phyloP scores from a whole-genome alignment of 2,888 invertebrate species.

The Acleris holmiana region DNA sequence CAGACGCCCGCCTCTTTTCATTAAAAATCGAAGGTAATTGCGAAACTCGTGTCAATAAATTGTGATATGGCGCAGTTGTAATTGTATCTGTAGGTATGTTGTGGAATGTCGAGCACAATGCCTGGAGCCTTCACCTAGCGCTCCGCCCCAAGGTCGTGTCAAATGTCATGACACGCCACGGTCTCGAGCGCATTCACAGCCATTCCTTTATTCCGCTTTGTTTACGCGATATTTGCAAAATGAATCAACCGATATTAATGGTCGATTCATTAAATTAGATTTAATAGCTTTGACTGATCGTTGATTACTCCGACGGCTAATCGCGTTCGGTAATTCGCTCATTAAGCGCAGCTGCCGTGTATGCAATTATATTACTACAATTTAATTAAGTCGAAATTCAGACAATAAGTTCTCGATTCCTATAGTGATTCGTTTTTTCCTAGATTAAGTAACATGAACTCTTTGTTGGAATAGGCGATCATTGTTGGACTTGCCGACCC shows the following conservation, averaged over 20 bases:
- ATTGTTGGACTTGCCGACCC: too few species aligned
- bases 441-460: too few species aligned
- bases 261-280: conserved; percentile 24
- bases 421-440: too few species aligned
- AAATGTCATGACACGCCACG: conserved; percentile 52
- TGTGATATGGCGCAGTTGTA: conserved; percentile 40
- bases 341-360: conserved; percentile 13
- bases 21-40: conserved; percentile 46
- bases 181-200: conserved; percentile 8
- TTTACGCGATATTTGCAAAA: conserved; percentile 15
- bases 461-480: too few species aligned
- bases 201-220: conserved; percentile 14
- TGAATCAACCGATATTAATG: conserved; percentile 9
- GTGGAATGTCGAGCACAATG: conserved; percentile 39
- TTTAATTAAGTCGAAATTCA: neutral
- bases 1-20: conserved; percentile 46
- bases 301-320: conserved; percentile 29
- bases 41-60: conserved; percentile 46
- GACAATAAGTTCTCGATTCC: too few species aligned
- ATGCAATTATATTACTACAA: conserved; percentile 2
- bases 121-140: conserved; percentile 47
- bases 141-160: conserved; percentile 56
- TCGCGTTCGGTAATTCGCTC: conserved; percentile 23
- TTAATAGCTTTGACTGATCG: conserved; percentile 28
- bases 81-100: conserved; percentile 34